Evolutionary conservation across 2,113 vertebrate genomes (phyloP).

Genomic region (Artemisiospiza belli): DNA sequence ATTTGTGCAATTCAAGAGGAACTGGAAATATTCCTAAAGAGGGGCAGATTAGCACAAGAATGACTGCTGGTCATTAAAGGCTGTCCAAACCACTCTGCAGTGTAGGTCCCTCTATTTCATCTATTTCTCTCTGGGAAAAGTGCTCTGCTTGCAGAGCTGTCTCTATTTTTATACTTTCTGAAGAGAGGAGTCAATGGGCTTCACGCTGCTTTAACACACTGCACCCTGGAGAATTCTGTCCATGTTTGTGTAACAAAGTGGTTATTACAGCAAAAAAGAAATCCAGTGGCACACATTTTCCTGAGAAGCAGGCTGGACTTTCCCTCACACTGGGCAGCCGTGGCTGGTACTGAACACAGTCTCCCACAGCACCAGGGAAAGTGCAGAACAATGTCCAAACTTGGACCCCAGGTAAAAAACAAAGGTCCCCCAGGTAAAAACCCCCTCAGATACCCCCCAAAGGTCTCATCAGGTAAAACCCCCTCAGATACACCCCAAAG

Average conservation of each 20-base stretch:
- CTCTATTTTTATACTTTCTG: background rate
- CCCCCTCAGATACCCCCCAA: too few relatives aligned
- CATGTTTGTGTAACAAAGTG: background rate
- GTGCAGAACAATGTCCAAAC: background rate
- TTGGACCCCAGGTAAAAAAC: background rate
- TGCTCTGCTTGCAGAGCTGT: background rate
- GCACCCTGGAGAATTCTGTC: background rate
- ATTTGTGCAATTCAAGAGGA: background rate
- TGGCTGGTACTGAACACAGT: background rate
- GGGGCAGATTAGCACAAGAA: slow-evolving; percentile 14
- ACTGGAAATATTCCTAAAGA: slow-evolving; percentile 21
- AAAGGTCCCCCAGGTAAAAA: background rate
- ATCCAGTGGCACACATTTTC: background rate
- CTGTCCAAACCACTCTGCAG: background rate
- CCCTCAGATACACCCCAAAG: too few relatives aligned
- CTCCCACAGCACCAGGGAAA: background rate
- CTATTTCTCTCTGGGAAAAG: background rate
- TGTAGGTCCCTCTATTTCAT: background rate
- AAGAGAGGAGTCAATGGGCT: background rate
- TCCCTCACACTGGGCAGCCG: background rate
- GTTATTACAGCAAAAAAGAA: background rate
- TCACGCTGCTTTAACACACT: background rate
- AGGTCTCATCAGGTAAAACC: too few relatives aligned
- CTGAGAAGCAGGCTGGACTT: background rate
- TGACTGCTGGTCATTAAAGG: background rate